These are phyloP conservation scores for Diogma glabrata DNA, from an alignment of 2,888 invertebrate genomes.

Conservation along the genomic window DNA sequence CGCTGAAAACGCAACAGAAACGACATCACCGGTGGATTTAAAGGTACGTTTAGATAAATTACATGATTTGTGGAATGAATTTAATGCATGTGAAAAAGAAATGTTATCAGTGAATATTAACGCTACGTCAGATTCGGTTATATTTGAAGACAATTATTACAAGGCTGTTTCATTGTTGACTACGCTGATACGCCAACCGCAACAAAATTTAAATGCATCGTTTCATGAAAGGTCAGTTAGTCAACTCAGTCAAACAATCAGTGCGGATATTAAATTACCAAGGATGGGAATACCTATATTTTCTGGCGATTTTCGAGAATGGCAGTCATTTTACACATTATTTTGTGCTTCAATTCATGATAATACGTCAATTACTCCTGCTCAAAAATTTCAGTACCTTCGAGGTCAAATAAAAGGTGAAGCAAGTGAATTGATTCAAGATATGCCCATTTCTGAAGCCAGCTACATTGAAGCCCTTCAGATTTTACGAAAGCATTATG, in stretches of 20 bases:
- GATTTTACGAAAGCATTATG: too few relatives aligned
- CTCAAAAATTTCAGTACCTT: background rate
- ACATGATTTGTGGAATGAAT: background rate
- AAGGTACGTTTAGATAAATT: slow-evolving; percentile 1
- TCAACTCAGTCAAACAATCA: background rate
- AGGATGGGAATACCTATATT: background rate
- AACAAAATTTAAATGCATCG: background rate
- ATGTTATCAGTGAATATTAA: background rate
- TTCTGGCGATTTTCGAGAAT: background rate
- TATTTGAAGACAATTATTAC: background rate
- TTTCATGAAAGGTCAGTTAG: background rate
- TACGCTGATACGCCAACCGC: background rate
- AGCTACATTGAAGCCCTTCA: too few relatives aligned
- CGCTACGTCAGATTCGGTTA: background rate
- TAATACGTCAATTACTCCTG: too few relatives aligned
- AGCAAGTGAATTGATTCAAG: background rate
- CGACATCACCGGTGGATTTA: too few relatives aligned
- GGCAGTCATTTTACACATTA: background rate
- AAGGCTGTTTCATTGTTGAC: background rate
- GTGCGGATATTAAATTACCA: too few relatives aligned
- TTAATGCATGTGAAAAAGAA: background rate
- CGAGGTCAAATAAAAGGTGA: background rate
- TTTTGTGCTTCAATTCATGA: background rate
- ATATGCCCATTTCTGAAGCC: too few relatives aligned
- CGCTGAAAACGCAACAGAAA: background rate